Conservation (phyloP, 1,140 invertebrate genomes). For the Drosophila repletoides region DNA sequence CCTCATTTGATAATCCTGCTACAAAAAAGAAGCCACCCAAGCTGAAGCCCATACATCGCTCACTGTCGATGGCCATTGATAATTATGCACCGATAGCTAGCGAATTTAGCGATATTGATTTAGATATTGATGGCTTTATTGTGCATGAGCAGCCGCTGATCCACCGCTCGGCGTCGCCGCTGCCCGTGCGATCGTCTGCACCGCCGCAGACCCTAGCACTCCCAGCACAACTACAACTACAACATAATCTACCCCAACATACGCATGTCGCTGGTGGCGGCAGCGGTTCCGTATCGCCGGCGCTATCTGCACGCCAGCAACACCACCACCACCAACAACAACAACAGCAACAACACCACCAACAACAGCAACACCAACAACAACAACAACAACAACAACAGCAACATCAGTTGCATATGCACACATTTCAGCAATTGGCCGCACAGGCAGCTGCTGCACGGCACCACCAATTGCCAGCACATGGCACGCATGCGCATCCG, state of each 20-base stretch:
- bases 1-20: slow-evolving; percentile 79
- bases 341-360: slow-evolving; percentile 40
- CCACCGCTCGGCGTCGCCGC: slow-evolving; percentile 78
- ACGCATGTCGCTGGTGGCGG: slow-evolving; percentile 52
- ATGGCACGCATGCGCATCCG: slow-evolving; percentile 43
- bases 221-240: slow-evolving; percentile 58
- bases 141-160: slow-evolving; percentile 78
- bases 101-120: slow-evolving; percentile 27
- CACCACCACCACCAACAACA: slow-evolving; percentile 61
- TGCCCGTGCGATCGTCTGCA: slow-evolving; percentile 72
- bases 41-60: slow-evolving; percentile 80
- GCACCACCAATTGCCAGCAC: slow-evolving; percentile 50
- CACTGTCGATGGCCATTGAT: slow-evolving; percentile 81
- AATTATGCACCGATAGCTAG: slow-evolving; percentile 72
- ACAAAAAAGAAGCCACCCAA: slow-evolving; percentile 82
- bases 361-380: slow-evolving; percentile 52
- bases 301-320: slow-evolving; percentile 75
- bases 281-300: slow-evolving; percentile 73
- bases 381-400: slow-evolving; percentile 61
- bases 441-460: slow-evolving; percentile 71
- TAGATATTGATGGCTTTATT: slow-evolving; percentile 61
- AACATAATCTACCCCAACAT: slow-evolving; percentile 41
- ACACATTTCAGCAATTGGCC: slow-evolving; percentile 76
- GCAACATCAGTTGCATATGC: slow-evolving; percentile 69
- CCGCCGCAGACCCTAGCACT: slow-evolving; percentile 78